Conservation (phyloP, 2,888 invertebrate species). For the Cremastinae sp. region DNA sequence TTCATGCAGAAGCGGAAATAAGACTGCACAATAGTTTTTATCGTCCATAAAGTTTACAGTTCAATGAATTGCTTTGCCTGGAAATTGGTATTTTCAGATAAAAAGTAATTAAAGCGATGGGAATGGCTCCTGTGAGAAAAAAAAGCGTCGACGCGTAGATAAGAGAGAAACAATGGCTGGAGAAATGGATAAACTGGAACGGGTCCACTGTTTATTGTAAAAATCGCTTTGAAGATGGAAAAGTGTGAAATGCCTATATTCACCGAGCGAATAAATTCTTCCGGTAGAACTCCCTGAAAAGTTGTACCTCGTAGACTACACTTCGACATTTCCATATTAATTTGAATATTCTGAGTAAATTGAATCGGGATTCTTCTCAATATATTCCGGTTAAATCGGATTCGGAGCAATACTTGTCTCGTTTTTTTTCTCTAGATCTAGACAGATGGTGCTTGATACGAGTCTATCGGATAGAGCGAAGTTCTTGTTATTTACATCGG, state of each 20-base stretch:
- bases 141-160: neutral
- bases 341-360: slow-evolving; percentile 52
- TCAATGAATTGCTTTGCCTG: neutral
- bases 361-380: slow-evolving; percentile 37
- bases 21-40: too few species aligned
- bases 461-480: slow-evolving; percentile 13
- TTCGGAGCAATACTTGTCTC: neutral
- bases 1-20: too few species aligned
- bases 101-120: slow-evolving; percentile 1
- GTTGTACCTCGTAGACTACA: slow-evolving; percentile 26
- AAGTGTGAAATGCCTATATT: slow-evolving; percentile 37
- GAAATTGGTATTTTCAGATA: neutral
- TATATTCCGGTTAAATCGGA: neutral
- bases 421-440: slow-evolving; percentile 21
- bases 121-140: neutral
- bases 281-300: slow-evolving; percentile 14
- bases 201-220: slow-evolving; percentile 4
- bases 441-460: neutral
- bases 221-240: slow-evolving; percentile 11
- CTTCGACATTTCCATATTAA: slow-evolving; percentile 49
- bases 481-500: slow-evolving; percentile 2
- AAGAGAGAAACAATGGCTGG: neutral
- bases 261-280: slow-evolving; percentile 33
- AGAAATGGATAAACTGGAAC: neutral
- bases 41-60: too few species aligned